Percentiles rank a stretch among this genome's conserved stretches.
phyloP scores from a whole-genome alignment of 2,113 vertebrate species.

The Eurypyga helias region DNA sequence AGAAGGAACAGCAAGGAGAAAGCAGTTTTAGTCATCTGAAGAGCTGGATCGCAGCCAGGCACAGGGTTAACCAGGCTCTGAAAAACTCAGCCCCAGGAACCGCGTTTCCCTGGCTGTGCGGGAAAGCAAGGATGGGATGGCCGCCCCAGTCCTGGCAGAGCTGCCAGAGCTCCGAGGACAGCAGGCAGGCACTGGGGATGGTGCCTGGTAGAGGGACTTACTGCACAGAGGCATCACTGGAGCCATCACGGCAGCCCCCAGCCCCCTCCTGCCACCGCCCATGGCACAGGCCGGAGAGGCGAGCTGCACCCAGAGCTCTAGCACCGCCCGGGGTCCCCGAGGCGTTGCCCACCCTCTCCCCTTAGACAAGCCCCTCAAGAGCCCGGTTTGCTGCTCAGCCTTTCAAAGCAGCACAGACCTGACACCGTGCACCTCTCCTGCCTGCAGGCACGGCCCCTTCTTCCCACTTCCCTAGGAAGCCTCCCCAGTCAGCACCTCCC shows the following conservation, averaged over 20 bases:
- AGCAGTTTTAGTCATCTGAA: background rate
- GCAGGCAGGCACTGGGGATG: too few relatives aligned
- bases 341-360: background rate
- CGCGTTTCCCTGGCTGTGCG: background rate
- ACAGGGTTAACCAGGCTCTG: background rate
- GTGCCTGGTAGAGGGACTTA: background rate
- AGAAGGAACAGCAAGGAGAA: background rate
- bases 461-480: background rate
- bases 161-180: rapidly evolving
- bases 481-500: background rate
- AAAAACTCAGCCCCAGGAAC: background rate
- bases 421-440: background rate
- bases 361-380: background rate
- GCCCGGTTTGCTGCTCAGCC: background rate
- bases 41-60: background rate
- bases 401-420: background rate
- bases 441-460: background rate
- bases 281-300: background rate
- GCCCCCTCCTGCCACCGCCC: background rate
- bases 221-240: background rate
- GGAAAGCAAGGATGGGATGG: background rate
- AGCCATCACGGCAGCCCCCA: background rate
- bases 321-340: background rate
- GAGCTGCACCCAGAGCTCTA: background rate
- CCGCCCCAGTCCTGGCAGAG: background rate